These are phyloP conservation scores for Chamaetylas fuelleborni DNA, from an alignment of 2,113 vertebrate species.

Conservation along the genomic window DNA sequence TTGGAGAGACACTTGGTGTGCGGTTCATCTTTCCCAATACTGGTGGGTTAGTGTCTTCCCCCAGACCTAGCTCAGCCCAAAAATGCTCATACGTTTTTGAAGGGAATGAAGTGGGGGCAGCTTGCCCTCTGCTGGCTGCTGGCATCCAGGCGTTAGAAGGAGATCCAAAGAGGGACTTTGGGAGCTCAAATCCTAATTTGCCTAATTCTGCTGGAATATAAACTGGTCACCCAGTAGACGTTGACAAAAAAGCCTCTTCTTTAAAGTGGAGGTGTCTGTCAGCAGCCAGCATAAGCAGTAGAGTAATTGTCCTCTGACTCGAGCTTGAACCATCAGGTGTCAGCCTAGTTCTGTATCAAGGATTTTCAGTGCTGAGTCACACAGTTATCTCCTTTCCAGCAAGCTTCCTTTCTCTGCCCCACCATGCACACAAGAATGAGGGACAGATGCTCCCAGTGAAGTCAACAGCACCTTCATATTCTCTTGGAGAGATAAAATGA, in stretches of 20 bases:
- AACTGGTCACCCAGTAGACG: not conserved
- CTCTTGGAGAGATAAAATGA: not conserved
- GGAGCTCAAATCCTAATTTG: not conserved
- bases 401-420: not conserved
- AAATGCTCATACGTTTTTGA: not conserved
- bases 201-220: not conserved
- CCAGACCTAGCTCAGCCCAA: not conserved
- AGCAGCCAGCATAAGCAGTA: not conserved
- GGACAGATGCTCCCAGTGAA: not conserved
- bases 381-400: not conserved
- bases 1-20: not conserved
- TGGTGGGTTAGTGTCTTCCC: not conserved
- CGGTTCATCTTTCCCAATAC: not conserved
- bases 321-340: not conserved
- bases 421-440: not conserved
- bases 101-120: not conserved
- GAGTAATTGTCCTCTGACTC: not conserved
- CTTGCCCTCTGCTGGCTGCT: conserved; percentile 32
- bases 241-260: not conserved
- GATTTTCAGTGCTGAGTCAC: not conserved
- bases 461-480: not conserved
- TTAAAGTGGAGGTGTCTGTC: not conserved
- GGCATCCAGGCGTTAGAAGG: accelerated
- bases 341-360: not conserved
- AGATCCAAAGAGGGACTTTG: not conserved